Evolutionary conservation across 2,113 vertebrate genomes (phyloP).

Genomic region (Neotragus moschatus): DNA sequence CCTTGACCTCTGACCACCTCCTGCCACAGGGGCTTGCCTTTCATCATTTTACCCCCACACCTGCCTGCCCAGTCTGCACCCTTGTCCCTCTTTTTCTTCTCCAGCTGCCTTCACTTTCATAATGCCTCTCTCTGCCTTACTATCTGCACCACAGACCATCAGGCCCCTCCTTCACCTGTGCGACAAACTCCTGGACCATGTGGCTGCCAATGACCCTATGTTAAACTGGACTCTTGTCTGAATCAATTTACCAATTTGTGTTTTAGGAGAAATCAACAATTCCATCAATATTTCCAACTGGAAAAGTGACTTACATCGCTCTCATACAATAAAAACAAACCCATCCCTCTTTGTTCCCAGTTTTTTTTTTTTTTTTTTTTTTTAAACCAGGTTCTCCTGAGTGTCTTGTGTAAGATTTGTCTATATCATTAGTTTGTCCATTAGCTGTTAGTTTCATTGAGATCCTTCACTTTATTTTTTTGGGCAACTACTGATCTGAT

Average conservation of each 20-base stretch:
- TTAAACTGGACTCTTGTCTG: neutral
- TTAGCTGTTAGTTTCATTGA: neutral
- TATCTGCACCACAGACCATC: neutral
- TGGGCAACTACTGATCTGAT: neutral
- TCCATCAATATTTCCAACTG: neutral
- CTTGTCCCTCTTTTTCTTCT: neutral
- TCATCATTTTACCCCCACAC: neutral
- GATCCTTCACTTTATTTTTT: neutral
- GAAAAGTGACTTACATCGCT: neutral
- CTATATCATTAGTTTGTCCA: neutral
- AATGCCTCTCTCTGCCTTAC: neutral
- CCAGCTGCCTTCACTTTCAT: neutral
- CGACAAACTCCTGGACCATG: neutral
- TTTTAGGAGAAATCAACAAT: neutral
- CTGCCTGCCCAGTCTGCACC: neutral
- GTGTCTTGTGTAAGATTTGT: neutral
- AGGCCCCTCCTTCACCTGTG: neutral
- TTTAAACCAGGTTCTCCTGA: neutral
- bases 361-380: neutral
- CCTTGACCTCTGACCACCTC: neutral
- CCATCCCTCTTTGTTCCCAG: neutral
- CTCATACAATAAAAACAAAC: neutral
- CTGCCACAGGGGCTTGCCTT: neutral
- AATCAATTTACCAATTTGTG: neutral
- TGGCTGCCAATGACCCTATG: fast-evolving